These are phyloP conservation scores for Podarcis cretensis DNA, from an alignment of 2,113 vertebrate species.

Conservation along the genomic window DNA sequence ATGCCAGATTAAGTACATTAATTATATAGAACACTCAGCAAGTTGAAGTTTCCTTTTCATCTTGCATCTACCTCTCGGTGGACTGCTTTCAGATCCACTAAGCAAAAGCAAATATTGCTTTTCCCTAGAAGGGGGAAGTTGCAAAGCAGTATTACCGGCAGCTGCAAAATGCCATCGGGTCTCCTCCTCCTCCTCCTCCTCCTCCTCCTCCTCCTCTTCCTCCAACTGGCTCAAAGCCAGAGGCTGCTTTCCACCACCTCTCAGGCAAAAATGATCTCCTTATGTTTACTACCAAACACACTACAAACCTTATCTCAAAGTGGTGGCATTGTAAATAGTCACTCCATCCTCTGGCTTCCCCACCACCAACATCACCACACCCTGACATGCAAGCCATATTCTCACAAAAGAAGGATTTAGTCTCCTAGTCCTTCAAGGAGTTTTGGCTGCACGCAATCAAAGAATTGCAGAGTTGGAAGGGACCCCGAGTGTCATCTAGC, in stretches of 20 bases:
- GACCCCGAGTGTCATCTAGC: no score
- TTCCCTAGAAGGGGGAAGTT: constrained; percentile 12
- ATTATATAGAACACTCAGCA: constrained; percentile 51
- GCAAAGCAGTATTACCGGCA: not conserved
- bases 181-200: not conserved
- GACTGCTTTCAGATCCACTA: constrained; percentile 45
- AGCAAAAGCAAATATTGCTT: constrained; percentile 59
- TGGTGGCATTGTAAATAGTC: constrained; percentile 54
- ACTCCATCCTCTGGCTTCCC: constrained; percentile 59
- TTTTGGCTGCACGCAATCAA: not conserved
- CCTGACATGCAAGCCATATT: constrained; percentile 62
- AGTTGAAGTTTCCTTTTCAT: constrained; percentile 56
- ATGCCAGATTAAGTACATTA: constrained; percentile 59
- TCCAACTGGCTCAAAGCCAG: constrained; percentile 38
- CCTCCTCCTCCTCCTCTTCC: not conserved
- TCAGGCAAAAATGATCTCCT: constrained; percentile 37
- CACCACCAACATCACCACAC: constrained; percentile 9
- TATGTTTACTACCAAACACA: constrained; percentile 36
- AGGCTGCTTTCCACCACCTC: constrained; percentile 36
- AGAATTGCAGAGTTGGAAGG: no score
- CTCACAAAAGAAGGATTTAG: constrained; percentile 53
- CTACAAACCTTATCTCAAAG: constrained; percentile 56
- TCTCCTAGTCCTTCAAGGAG: constrained; percentile 64
- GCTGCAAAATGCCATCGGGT: not conserved
- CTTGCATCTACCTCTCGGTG: constrained; percentile 55